Base-by-base conservation (phyloP, 2,888 invertebrate genomes). In the Catocala fraxini region DNA sequence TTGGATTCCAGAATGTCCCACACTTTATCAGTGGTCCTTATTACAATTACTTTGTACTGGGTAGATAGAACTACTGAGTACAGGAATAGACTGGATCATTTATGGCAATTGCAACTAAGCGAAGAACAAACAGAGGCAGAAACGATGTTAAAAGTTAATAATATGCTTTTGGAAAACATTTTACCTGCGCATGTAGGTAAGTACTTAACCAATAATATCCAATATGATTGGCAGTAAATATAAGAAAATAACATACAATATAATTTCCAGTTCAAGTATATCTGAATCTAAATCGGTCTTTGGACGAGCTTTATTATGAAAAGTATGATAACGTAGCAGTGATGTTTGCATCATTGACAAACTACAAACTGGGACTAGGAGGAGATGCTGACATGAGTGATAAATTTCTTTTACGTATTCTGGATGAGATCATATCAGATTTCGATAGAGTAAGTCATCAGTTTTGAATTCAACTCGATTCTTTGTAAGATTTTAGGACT, bases 341-440 rank as follows among this genome's bases (percentile, higher is more conserved):
- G 0, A 99, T 99, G 98, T 99, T 99, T 89, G 99, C 99, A 0
- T 97, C 98, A 0, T 96, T 99, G 51, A 97, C 97, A 12, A 97
- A 97, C 83, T 97, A 97, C 86, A 96, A 97, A 78, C 82, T 95
- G n/a, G 95, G 95, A n/a, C 93, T 95, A n/a, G 95, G 95, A 72
- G 93, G 94, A 43, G 95, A 96, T 48, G 95, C 96, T 57, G 97
- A 97, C 61, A 90, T 96, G 53, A 95, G 95, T 68, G 96, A 95
- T 45, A 92, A 96, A 75, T 95, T 95, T 63, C 95, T 96, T 70
- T 90, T 98, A 12, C 93, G 96, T 55, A 95, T 97, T 47, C 95
- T 99, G 59, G 98, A 99, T 86, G 97, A 98, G 89, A 98, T 99
- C 48, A 98, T 99, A 71, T 97, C 97, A 42, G 98, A 98, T 86